Base-by-base conservation (phyloP, 2,113 vertebrate species). In the Romanogobio albipinnatus region DNA sequence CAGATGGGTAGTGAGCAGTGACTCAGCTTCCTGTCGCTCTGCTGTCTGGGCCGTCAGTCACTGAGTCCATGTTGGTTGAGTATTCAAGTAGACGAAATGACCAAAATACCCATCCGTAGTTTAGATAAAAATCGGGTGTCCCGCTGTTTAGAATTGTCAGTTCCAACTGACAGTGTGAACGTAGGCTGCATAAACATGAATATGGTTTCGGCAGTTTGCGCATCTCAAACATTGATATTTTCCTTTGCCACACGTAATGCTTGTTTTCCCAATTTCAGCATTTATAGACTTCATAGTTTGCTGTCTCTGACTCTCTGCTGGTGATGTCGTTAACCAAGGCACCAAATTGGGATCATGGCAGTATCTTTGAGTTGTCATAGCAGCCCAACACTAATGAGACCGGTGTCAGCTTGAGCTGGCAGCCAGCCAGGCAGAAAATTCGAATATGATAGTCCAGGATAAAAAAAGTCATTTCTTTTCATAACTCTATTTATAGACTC, bases 1-100 rank as follows among this genome's bases (percentile, higher is more conserved):
- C 22, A 78, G 76, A 61, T 13, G 76, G 49, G 10, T 61, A 24
- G 75, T 89, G 51, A 73, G 84, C 88, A 90, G 59, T 80, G 77
- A 64, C 59, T 64, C 59, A 80, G 77, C 77, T 80, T 64, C 33
- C 77, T 33, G 77, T 80, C 58, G 49, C n/a, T 45, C 39, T 62
- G 47, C 49, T 53, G 24, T 76, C 74, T 53, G 24, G 13, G 66
- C 36, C 66, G 1, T 9, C 14, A 15, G 74, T 53, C 74, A 26
- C 47, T 2, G 36, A 9, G 66, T 39, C 8, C 19, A 22, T 75
- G 11, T 75, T n/a, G 45, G 11, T 13, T 47, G 39, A 49, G n/a
- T 4, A 29, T 24, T 51, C 73, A 6, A 45, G 39, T 5, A 45
- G 22, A 43, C 9, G 3, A 73, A 73, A 45, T n/a, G 5, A 45